Conservation (phyloP, 2,113 vertebrate genomes). For the Cynopterus brachyotis region DNA sequence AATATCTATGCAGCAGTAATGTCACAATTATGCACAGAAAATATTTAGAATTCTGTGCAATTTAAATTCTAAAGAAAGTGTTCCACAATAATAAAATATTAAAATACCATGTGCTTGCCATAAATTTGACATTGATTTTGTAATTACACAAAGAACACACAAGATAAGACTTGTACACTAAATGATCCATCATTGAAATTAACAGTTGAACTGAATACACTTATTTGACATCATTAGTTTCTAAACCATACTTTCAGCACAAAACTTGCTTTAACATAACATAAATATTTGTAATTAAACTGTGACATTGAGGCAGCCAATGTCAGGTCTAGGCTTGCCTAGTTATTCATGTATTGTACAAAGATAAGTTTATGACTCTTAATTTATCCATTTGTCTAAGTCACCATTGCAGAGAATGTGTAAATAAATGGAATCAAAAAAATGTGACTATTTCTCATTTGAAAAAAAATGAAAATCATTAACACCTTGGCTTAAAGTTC, state of each 20-base stretch:
- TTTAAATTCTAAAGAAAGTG: constrained; percentile 68
- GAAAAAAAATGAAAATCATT: constrained; percentile 73
- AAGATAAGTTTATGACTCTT: constrained; percentile 69
- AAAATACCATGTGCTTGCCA: constrained; percentile 60
- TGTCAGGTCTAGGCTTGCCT: constrained; percentile 74
- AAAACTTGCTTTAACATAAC: constrained; percentile 65
- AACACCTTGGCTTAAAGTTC: constrained; percentile 71
- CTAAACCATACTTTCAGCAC: constrained; percentile 40
- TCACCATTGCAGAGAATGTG: constrained; percentile 65
- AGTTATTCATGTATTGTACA: constrained; percentile 74
- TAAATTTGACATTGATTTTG: constrained; percentile 67
- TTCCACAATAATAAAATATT: constrained; percentile 68
- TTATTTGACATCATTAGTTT: constrained; percentile 52
- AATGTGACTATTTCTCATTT: constrained; percentile 62
- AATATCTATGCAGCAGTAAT: constrained; percentile 64
- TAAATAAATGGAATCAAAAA: constrained; percentile 73
- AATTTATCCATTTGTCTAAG: constrained; percentile 63
- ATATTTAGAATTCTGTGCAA: constrained; percentile 64
- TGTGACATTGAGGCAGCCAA: constrained; percentile 79
- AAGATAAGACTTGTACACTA: constrained; percentile 31
- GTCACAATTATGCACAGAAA: constrained; percentile 74
- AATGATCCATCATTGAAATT: constrained; percentile 48
- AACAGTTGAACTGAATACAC: constrained; percentile 41
- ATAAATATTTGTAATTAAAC: constrained; percentile 78
- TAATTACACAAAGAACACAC: constrained; percentile 59